These are phyloP conservation scores for Eudemis profundana DNA, from an alignment of 2,888 invertebrate genomes.

Conservation along the genomic window DNA sequence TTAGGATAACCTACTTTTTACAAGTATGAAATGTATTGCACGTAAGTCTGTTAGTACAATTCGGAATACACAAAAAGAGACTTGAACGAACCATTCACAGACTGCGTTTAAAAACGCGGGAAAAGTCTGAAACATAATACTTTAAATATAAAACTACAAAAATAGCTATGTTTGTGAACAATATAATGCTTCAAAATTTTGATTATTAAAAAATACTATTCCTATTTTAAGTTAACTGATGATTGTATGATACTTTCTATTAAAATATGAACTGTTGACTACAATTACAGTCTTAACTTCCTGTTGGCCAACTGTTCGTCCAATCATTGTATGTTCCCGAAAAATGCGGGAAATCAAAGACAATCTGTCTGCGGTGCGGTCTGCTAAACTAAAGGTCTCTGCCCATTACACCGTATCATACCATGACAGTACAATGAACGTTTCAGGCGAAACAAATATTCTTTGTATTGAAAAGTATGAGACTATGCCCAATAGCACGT, in stretches of 20 bases:
- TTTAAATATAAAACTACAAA: not conserved
- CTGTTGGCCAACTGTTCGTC: constrained; percentile 20
- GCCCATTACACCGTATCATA: too few species aligned
- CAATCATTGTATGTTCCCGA: constrained; percentile 13
- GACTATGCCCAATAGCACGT: too few species aligned
- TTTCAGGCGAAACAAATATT: too few species aligned
- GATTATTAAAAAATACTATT: not conserved
- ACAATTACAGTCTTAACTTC: not conserved
- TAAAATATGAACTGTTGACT: not conserved
- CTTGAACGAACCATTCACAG: constrained; percentile 32
- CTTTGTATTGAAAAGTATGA: too few species aligned
- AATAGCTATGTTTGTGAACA: not conserved
- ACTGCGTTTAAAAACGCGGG: constrained; percentile 30
- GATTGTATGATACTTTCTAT: too few species aligned
- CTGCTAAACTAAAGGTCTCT: not conserved
- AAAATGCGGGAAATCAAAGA: constrained; percentile 23
- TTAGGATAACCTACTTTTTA: too few species aligned
- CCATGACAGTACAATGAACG: too few species aligned
- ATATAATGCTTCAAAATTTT: not conserved
- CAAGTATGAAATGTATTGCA: too few species aligned
- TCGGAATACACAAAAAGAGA: constrained; percentile 11
- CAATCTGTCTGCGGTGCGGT: not conserved
- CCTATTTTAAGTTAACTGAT: too few species aligned
- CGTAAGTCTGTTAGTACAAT: constrained; percentile 7
- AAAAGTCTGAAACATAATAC: not conserved